Conservation (phyloP, 2,888 invertebrate species). For the Apotomis capreana region DNA sequence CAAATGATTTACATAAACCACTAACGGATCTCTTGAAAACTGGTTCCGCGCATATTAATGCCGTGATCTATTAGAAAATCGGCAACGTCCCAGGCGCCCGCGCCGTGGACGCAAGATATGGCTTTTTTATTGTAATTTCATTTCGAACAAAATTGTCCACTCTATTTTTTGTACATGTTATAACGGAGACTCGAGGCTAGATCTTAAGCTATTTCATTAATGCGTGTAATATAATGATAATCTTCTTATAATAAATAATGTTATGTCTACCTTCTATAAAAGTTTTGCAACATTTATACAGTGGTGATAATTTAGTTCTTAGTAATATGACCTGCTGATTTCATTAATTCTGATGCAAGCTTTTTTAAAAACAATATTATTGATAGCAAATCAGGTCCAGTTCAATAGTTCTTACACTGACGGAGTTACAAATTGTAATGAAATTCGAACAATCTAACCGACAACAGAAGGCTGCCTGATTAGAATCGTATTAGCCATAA, state of each 20-base stretch:
- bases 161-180: conserved; percentile 30
- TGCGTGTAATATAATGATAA: conserved; percentile 7
- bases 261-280: background rate
- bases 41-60: conserved; percentile 77
- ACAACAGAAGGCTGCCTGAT: background rate
- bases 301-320: conserved; percentile 17
- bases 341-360: conserved; percentile 2
- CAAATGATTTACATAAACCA: conserved; percentile 80
- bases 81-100: conserved; percentile 59
- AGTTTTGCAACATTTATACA: conserved; percentile 5
- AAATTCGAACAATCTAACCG: background rate
- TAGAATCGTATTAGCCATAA: background rate
- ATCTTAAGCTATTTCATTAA: conserved; percentile 16
- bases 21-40: conserved; percentile 81
- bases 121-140: conserved; percentile 71
- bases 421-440: background rate
- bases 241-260: conserved; percentile 19
- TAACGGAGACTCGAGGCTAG: conserved; percentile 29
- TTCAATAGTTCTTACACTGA: background rate
- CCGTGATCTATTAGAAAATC: conserved; percentile 83
- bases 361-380: background rate
- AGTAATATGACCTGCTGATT: background rate
- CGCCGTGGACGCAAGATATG: conserved; percentile 61
- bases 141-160: conserved; percentile 57
- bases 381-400: background rate